Conservation (phyloP, 1,140 invertebrate genomes). For the Rhopalosiphum padi region DNA sequence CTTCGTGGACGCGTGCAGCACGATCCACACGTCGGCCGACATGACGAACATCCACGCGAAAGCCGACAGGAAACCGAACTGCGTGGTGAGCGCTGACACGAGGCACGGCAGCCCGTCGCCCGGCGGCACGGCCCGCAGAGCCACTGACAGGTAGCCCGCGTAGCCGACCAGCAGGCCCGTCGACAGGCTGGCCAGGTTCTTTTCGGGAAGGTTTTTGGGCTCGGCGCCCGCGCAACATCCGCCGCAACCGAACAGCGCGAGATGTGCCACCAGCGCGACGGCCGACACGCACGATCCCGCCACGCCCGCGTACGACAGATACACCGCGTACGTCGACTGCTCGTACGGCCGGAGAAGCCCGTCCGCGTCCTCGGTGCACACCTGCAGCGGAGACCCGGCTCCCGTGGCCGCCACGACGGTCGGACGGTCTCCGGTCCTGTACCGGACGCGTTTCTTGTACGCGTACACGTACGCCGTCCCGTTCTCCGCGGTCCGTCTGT, state of each 20-base stretch:
- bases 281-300: background rate
- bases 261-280: background rate
- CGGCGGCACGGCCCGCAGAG: background rate
- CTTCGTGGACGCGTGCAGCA: slow-evolving; percentile 9
- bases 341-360: background rate
- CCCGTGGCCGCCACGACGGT: background rate
- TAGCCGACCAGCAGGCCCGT: slow-evolving; percentile 27
- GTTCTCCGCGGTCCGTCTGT: background rate
- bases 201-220: slow-evolving; percentile 28
- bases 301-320: background rate
- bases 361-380: background rate
- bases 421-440: background rate
- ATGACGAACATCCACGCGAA: slow-evolving; percentile 56
- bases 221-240: background rate
- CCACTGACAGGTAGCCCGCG: background rate
- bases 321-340: background rate
- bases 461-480: slow-evolving; percentile 31
- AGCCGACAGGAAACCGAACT: slow-evolving; percentile 51
- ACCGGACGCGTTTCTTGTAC: slow-evolving; percentile 20
- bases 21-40: slow-evolving; percentile 50
- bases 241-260: background rate
- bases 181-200: slow-evolving; percentile 32
- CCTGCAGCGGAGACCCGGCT: background rate
- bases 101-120: background rate
- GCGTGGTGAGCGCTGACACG: background rate